phyloP scores from a whole-genome alignment of 2,888 invertebrate genomes.

The Rotaria socialis region DNA sequence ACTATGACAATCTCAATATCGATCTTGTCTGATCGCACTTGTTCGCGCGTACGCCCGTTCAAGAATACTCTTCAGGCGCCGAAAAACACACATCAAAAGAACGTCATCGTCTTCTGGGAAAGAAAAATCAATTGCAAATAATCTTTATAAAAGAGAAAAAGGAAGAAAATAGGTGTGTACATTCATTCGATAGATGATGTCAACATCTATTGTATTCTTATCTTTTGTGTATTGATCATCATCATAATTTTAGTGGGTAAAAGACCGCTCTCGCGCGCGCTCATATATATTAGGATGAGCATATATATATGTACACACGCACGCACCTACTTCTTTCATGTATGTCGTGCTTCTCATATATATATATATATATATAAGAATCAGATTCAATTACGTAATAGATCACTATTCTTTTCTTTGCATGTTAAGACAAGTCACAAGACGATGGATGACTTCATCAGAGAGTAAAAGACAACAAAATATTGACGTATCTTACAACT shows the following conservation, averaged over 20 bases:
- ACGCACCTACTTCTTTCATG: conserved; percentile 26
- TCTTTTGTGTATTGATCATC: neutral
- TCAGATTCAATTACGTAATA: conserved; percentile 26
- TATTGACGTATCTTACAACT: conserved; percentile 29
- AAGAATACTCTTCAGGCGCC: neutral
- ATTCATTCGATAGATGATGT: conserved; percentile 14
- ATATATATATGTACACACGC: neutral
- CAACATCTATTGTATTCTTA: conserved; percentile 8
- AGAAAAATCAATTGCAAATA: conserved; percentile 3
- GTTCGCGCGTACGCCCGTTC: neutral
- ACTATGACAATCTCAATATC: conserved; percentile 14
- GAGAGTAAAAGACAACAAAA: conserved; percentile 26
- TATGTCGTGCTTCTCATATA: conserved; percentile 17
- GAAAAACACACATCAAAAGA: neutral
- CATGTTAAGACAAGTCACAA: conserved; percentile 29
- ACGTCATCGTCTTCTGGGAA: conserved; percentile 14
- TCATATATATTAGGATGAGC: neutral
- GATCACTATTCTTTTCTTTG: neutral
- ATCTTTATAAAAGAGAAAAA: neutral
- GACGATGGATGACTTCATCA: conserved; percentile 29
- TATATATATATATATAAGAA: conserved; percentile 28
- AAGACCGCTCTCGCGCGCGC: neutral
- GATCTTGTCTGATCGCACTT: neutral
- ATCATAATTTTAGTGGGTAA: neutral
- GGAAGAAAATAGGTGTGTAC: neutral